A percentile compares a stretch with the other conserved stretches of the same genome.
Conservation (phyloP, 2,113 vertebrate species). For the Candoia aspera region DNA sequence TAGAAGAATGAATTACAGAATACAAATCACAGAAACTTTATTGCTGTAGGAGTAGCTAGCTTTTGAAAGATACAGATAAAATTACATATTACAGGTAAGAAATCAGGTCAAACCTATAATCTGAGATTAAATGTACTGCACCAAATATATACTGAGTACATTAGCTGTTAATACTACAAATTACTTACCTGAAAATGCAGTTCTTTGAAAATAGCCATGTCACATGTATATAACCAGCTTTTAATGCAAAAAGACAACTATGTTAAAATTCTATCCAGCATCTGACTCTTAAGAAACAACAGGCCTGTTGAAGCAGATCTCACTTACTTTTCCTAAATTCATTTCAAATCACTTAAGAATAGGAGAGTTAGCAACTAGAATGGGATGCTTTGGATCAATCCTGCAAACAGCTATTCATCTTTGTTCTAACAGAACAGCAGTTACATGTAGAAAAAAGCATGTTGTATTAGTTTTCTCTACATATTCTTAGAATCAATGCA, state of each 20-base stretch:
- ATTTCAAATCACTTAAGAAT: background rate
- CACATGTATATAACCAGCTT: background rate
- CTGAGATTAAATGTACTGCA: accelerated
- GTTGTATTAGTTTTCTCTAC: background rate
- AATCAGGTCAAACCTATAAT: background rate
- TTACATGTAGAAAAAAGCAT: background rate
- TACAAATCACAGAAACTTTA: accelerated
- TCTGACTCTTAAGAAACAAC: background rate
- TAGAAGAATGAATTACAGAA: background rate
- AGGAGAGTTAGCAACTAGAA: background rate
- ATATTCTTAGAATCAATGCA: background rate
- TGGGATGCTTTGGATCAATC: background rate
- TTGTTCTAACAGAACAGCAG: background rate
- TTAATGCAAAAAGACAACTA: background rate
- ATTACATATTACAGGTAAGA: accelerated
- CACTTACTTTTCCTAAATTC: background rate
- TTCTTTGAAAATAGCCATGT: background rate
- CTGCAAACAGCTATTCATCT: background rate
- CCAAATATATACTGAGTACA: background rate
- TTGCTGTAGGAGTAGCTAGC: background rate
- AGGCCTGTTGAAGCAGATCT: background rate
- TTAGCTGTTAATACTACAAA: background rate
- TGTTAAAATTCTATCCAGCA: background rate
- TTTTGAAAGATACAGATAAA: background rate
- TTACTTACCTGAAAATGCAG: background rate